Base-by-base conservation (phyloP, 2,888 invertebrate species). In the Hanleya hanleyi region DNA sequence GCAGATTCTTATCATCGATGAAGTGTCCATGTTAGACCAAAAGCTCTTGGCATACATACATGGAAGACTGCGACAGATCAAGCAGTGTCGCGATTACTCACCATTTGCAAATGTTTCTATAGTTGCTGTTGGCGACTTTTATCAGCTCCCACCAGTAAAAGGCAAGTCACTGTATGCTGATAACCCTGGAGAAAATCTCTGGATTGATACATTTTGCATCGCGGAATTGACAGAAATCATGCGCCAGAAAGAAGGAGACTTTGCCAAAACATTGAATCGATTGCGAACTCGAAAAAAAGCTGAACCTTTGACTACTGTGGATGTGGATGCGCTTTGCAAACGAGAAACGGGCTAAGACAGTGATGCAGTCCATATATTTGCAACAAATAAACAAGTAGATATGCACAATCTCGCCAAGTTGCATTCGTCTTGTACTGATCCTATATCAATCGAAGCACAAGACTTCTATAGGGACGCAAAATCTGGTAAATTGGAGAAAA, bases 351-450 rank as follows among this genome's bases (percentile, higher is more conserved):
- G 61, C 22, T 66, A 29, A 66, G 38, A 67, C 38, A 51, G 50
- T 37, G 67, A 75, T 57, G 50, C 38, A n/a, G 33, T 76, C 15
- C 73, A 76, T 67, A 68, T 73, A 26, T 76, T 37, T 68, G 38
- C 76, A 38, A 73, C 73, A 26, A 76, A 76, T 68, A 68, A 49
- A 3, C 73, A 73, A 33, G 70, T 70, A 1, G 64, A 76, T 49
- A 57, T 9, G 50, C 41, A 68, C 50, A 76, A 76, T 47, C 15
- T 61, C 6, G 57, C 41, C n/a, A 68, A 67, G 66, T 32, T 73
- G 26, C 26, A 38, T 29, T 41, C 7, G 57, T 15, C 32, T n/a
- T 62, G 66, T 36, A 18, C 26, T 33, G 51, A 73, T 26, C 15
- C 66, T 18, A 68, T 70, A 41, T 26, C 50, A 7, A 65, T 76